Base-by-base conservation (phyloP, 2,888 invertebrate species). In the Scelioninae gen. 1 region DNA sequence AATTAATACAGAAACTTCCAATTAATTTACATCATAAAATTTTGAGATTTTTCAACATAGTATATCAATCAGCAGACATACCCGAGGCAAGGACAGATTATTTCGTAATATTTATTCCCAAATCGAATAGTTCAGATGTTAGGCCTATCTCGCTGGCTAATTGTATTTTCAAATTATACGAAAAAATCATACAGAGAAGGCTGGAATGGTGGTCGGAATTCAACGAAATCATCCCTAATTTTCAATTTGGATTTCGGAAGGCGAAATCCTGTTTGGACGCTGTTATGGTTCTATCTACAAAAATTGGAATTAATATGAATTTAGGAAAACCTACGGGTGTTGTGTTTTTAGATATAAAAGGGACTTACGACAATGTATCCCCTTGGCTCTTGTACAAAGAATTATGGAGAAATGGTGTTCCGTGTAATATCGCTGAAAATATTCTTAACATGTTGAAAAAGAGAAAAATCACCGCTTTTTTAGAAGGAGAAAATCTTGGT, bases 191-290 rank as follows among this genome's bases (percentile, higher is more conserved):
- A 7, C 58, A 60, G 23, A 60, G 43, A 60, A 60, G n/a, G 23
- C 4, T 60, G 1, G 16, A 60, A 43, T 60, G 60, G 60, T 60
- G 60, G 60, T 4, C 43, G 9, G 43, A 60, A 60, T 16, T 43
- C 4, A 60, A 60, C 10, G 0, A 16, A n/a, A 3, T 23, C 3
- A 60, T 43, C 29, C 43, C 23, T 1, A 5, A 60, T 16, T 60
- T 60, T 29, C 60, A 60, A 56, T 8, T 11, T n/a, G 53, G 53
- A 9, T 53, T 53, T 11, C n/a, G 29, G 5, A 53, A 53, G 11
- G n/a, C 4, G 1, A 38, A n/a, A 16, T 15, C 16, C 0, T 38
- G 15, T 38, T 5, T 16, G 0, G 40, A 58, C 7, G 8, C 58
- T 0, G 29, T 58, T 1, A 16, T 10, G 6, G 0, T 10, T 5